A percentile compares a stretch with the other conserved stretches of the same genome.
Evolutionary conservation across 2,113 vertebrate genomes (phyloP).

Genomic region (Myrmophylax atrothorax): DNA sequence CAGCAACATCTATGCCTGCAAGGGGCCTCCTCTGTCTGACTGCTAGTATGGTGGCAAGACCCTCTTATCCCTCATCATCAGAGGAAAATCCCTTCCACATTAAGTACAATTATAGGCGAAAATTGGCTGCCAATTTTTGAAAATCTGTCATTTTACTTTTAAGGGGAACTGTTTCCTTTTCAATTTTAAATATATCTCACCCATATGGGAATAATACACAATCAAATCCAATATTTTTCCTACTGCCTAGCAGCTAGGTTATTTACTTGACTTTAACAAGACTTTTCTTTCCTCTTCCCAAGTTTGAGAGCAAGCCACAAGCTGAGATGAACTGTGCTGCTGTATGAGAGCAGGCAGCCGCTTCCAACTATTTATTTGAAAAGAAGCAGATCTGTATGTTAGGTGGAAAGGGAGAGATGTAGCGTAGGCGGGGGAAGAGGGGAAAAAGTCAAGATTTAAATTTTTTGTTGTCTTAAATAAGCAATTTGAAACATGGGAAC

Average conservation of each 20-base stretch:
- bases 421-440: neutral
- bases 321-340: constrained; percentile 32
- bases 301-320: constrained; percentile 16
- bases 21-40: neutral
- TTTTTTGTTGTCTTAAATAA: constrained; percentile 32
- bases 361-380: constrained; percentile 49
- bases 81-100: constrained; percentile 48
- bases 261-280: constrained; percentile 68
- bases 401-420: constrained; percentile 15
- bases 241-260: constrained; percentile 58
- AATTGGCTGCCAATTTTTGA: constrained; percentile 56
- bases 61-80: constrained; percentile 57
- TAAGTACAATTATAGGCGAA: constrained; percentile 35
- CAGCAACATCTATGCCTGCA: neutral
- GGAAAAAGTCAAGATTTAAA: constrained; percentile 29
- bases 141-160: constrained; percentile 54
- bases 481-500: constrained; percentile 15
- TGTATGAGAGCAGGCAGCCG: neutral
- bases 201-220: constrained; percentile 61
- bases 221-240: constrained; percentile 66
- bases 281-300: constrained; percentile 44
- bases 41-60: constrained; percentile 25
- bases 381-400: constrained; percentile 50
- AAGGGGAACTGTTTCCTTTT: constrained; percentile 57
- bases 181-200: constrained; percentile 59